phyloP scores from a whole-genome alignment of 2,113 vertebrate genomes.

The Pollimyrus isidori region DNA sequence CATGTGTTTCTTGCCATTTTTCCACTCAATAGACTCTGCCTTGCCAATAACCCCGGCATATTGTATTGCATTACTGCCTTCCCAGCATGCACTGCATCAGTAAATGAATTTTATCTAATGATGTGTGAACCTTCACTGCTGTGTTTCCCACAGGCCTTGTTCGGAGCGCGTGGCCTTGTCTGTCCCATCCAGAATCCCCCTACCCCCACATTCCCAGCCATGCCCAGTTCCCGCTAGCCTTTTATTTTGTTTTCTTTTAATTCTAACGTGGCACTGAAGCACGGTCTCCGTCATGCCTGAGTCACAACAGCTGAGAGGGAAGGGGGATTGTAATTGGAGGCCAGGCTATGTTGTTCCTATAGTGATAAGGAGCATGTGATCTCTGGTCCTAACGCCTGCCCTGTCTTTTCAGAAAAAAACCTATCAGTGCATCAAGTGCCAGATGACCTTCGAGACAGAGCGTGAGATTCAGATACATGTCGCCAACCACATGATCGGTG shows the following conservation, averaged over 20 bases:
- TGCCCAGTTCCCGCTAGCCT: slow-evolving; percentile 28
- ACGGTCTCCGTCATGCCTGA: not conserved
- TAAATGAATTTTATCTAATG: slow-evolving; percentile 15
- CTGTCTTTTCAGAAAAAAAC: slow-evolving; percentile 84
- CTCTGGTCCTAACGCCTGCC: slow-evolving; percentile 19
- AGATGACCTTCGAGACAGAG: slow-evolving; percentile 99
- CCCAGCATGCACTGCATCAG: slow-evolving; percentile 30
- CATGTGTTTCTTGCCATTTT: slow-evolving; percentile 12
- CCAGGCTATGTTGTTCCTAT: not conserved
- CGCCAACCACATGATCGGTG: slow-evolving; percentile 99
- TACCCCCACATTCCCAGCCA: slow-evolving; percentile 30
- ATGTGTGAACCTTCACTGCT: slow-evolving; percentile 33
- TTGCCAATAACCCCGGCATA: not conserved
- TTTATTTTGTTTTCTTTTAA: slow-evolving; percentile 17
- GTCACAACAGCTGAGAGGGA: not conserved
- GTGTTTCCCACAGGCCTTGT: slow-evolving; percentile 34
- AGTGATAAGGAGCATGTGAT: not conserved
- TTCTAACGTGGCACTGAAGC: not conserved
- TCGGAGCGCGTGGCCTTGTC: slow-evolving; percentile 43
- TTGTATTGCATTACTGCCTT: slow-evolving; percentile 25
- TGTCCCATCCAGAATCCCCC: slow-evolving; percentile 49
- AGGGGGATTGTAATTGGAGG: too few relatives aligned
- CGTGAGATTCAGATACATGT: slow-evolving; percentile 98
- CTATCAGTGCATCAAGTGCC: slow-evolving; percentile 99
- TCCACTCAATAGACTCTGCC: not conserved